phyloP scores from a whole-genome alignment of 2,888 invertebrate species.

The Sphaerophoria taeniata region DNA sequence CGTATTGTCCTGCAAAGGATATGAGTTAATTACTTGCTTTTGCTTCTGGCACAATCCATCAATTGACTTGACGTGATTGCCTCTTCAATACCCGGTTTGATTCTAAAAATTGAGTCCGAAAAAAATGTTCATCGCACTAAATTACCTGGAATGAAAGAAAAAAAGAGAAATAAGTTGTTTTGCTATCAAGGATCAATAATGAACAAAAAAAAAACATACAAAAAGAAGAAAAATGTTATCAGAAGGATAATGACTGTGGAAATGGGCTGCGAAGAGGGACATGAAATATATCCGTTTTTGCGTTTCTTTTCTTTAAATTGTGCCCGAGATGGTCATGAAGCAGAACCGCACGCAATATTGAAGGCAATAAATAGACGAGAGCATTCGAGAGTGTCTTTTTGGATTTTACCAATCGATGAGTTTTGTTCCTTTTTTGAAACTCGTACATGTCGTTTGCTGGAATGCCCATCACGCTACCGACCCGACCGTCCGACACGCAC shows the following conservation, averaged over 20 bases:
- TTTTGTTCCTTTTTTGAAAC: not conserved
- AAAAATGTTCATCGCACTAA: conserved; percentile 34
- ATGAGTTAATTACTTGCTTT: conserved; percentile 47
- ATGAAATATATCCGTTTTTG: conserved; percentile 51
- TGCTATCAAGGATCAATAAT: conserved; percentile 48
- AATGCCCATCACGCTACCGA: not conserved
- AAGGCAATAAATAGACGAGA: conserved; percentile 31
- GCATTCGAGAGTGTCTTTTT: conserved; percentile 28
- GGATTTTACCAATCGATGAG: not conserved
- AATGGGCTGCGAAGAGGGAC: conserved; percentile 52
- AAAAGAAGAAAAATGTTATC: conserved; percentile 42
- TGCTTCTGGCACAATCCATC: conserved; percentile 21
- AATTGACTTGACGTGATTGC: conserved; percentile 17
- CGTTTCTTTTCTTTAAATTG: conserved; percentile 28
- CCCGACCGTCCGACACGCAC: not conserved
- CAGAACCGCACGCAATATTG: conserved; percentile 45
- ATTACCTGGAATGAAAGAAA: conserved; percentile 64
- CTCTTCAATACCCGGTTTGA: not conserved
- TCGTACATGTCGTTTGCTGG: not conserved
- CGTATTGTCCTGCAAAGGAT: conserved; percentile 2
- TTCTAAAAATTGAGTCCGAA: conserved; percentile 32
- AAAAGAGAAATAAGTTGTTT: conserved; percentile 44
- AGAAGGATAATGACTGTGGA: conserved; percentile 44
- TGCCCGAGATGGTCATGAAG: conserved; percentile 48
- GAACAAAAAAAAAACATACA: conserved; percentile 3